Conservation (phyloP, 2,797 vertebrate genomes). For the Ispidina lecontei region DNA sequence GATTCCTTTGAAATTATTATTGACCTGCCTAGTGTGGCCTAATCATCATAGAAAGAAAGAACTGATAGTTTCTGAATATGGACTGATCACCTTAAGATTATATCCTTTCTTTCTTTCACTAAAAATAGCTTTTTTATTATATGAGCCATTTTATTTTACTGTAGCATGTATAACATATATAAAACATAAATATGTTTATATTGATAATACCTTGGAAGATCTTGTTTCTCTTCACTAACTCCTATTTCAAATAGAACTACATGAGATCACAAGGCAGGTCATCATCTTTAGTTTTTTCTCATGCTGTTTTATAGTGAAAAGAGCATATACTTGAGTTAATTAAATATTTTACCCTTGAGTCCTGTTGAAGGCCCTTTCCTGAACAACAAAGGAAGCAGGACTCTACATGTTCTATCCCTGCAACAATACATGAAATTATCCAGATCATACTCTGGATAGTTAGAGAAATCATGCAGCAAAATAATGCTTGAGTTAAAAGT, state of each 20-base stretch:
- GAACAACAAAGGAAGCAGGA: neutral
- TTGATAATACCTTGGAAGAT: neutral
- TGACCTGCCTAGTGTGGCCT: rapidly evolving
- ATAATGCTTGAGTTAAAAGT: neutral
- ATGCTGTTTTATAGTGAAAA: neutral
- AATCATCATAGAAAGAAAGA: neutral
- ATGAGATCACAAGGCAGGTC: neutral
- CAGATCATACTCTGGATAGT: neutral
- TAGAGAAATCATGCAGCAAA: neutral
- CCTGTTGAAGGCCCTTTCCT: neutral
- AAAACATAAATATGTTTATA: neutral
- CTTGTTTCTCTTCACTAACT: neutral
- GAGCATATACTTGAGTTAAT: neutral
- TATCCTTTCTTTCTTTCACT: neutral
- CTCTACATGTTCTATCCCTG: neutral
- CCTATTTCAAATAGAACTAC: neutral
- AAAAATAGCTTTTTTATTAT: neutral
- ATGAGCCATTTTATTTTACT: neutral
- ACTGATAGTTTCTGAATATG: neutral
- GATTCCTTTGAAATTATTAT: neutral
- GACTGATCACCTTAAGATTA: neutral
- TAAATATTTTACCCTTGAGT: neutral
- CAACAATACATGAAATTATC: neutral
- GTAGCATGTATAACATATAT: neutral
- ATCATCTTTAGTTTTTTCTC: neutral